Conservation (phyloP, 2,888 invertebrate species). For the Drosophila borborema region DNA sequence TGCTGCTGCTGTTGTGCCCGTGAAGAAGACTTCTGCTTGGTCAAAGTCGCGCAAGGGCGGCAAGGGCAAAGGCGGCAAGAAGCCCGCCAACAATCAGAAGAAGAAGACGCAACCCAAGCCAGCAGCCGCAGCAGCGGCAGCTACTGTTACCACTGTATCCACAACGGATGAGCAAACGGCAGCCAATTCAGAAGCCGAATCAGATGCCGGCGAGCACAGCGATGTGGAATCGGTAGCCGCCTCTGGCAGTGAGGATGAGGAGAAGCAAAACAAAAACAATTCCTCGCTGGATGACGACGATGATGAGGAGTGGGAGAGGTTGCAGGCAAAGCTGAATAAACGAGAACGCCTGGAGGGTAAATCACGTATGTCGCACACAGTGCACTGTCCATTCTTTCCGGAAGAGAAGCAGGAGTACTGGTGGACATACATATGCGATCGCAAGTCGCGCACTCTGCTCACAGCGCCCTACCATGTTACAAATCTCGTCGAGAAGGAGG, state of each 20-base stretch:
- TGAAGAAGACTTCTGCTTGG: slow-evolving; percentile 93
- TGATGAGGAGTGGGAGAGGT: slow-evolving; percentile 96
- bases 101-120: slow-evolving; percentile 83
- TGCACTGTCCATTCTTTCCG: slow-evolving; percentile 98
- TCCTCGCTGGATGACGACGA: slow-evolving; percentile 88
- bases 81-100: slow-evolving; percentile 81
- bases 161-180: slow-evolving; percentile 73
- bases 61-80: slow-evolving; percentile 86
- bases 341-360: slow-evolving; percentile 96
- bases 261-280: slow-evolving; percentile 87
- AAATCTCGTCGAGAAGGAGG: slow-evolving; percentile 94
- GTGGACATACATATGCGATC: slow-evolving; percentile 99
- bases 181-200: slow-evolving; percentile 83
- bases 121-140: slow-evolving; percentile 72
- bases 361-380: slow-evolving; percentile 97
- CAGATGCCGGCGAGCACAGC: slow-evolving; percentile 85
- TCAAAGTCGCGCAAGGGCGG: slow-evolving; percentile 89
- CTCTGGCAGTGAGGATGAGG: slow-evolving; percentile 87
- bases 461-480: slow-evolving; percentile 98
- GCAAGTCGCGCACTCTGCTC: slow-evolving; percentile 95
- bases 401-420: slow-evolving; percentile 99
- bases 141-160: slow-evolving; percentile 14
- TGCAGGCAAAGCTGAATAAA: slow-evolving; percentile 94
- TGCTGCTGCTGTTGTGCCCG: slow-evolving; percentile 75
- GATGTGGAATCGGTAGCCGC: slow-evolving; percentile 85